Conservation (phyloP, 2,888 invertebrate genomes). For the Diadromus collaris region DNA sequence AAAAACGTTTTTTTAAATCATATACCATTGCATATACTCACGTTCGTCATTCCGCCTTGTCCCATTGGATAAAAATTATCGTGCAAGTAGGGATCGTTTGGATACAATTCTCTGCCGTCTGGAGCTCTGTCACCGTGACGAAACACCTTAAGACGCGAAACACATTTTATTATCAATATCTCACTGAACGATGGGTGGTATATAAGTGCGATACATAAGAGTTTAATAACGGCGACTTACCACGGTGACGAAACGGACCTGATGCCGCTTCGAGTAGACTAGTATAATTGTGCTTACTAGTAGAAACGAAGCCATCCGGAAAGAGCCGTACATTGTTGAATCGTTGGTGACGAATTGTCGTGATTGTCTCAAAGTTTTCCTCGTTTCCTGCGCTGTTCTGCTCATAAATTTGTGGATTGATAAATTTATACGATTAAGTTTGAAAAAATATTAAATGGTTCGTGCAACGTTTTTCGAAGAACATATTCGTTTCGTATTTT, state of each 20-base stretch:
- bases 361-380: not conserved
- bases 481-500: no score
- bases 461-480: no score
- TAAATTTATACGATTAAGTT: not conserved
- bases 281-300: conserved; percentile 36
- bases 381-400: not conserved
- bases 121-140: conserved; percentile 89
- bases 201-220: not conserved
- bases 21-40: no score
- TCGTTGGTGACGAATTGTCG: not conserved
- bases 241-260: conserved; percentile 66
- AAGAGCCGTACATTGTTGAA: conserved; percentile 24
- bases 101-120: conserved; percentile 81
- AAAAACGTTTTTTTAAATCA: conserved; percentile 18
- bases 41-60: conserved; percentile 71
- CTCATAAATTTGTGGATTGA: not conserved
- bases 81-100: conserved; percentile 82
- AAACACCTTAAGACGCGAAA: conserved; percentile 81
- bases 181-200: not conserved
- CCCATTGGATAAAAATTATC: conserved; percentile 84
- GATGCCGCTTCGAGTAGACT: conserved; percentile 34
- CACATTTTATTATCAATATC: not conserved
- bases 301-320: conserved; percentile 29
- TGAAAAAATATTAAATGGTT: no score
- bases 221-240: conserved; percentile 60